Percentiles rank a stretch among this genome's conserved stretches.
These are phyloP conservation scores for Eubasilissa splendida DNA, from an alignment of 2,888 invertebrate genomes.

Conservation along the genomic window DNA sequence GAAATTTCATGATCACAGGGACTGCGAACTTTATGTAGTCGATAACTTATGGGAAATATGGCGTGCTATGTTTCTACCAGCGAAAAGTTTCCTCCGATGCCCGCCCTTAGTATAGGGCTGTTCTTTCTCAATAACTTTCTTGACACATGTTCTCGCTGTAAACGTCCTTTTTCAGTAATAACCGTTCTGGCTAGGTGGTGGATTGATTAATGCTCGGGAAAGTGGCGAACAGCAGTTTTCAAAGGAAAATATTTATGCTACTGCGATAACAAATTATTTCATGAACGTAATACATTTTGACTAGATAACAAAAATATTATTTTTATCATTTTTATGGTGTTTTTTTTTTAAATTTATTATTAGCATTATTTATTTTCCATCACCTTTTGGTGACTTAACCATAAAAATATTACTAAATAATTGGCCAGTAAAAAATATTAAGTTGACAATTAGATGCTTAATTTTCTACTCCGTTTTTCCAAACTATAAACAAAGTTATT, in stretches of 20 bases:
- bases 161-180: constrained; percentile 55
- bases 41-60: constrained; percentile 56
- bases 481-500: too few species aligned
- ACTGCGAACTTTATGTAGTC: constrained; percentile 54
- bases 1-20: constrained; percentile 25
- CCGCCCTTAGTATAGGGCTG: constrained; percentile 30
- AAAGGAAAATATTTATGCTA: constrained; percentile 21
- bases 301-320: too few species aligned
- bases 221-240: constrained; percentile 44
- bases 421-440: too few species aligned
- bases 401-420: too few species aligned
- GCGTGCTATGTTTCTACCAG: constrained; percentile 41
- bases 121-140: constrained; percentile 56
- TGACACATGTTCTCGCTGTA: constrained; percentile 58
- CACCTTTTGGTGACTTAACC: too few species aligned
- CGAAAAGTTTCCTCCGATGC: constrained; percentile 33
- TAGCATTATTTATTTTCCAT: too few species aligned
- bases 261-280: too few species aligned
- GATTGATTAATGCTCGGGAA: constrained; percentile 55
- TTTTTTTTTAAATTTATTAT: too few species aligned
- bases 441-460: too few species aligned
- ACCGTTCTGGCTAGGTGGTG: constrained; percentile 55
- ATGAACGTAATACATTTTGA: too few species aligned
- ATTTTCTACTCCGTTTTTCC: too few species aligned
- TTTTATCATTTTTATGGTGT: too few species aligned